Percentiles rank a stretch among this genome's conserved stretches.
Evolutionary conservation across 1,140 invertebrate genomes (phyloP).

Genomic region (Bombus balteatus): DNA sequence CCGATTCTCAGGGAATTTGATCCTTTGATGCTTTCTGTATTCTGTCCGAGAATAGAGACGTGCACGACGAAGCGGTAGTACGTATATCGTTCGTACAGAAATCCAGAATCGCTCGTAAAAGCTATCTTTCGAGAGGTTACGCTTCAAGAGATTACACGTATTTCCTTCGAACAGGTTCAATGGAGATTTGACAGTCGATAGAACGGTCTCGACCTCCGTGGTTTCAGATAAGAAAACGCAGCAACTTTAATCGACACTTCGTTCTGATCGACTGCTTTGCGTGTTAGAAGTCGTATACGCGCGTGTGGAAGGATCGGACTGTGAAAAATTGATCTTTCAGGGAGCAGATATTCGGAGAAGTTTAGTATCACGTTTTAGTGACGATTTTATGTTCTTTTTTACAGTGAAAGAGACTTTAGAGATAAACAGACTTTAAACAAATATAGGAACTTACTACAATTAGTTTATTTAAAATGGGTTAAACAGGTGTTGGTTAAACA

Average conservation of each 20-base stretch:
- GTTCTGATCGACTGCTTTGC: neutral
- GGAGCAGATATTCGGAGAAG: too few species aligned
- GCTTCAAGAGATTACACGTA: constrained; percentile 33
- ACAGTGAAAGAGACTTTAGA: too few species aligned
- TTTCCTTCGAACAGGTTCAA: constrained; percentile 21
- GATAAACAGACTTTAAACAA: too few species aligned
- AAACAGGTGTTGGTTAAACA: too few species aligned
- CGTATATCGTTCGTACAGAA: constrained; percentile 28
- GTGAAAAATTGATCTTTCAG: neutral
- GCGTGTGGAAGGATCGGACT: too few species aligned
- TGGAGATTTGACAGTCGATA: constrained; percentile 36
- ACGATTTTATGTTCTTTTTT: too few species aligned
- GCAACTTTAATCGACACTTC: neutral
- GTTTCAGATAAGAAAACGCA: neutral
- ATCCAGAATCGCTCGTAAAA: constrained; percentile 25
- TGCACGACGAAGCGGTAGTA: neutral
- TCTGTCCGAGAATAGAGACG: constrained; percentile 7
- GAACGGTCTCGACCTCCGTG: neutral
- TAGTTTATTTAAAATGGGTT: too few species aligned
- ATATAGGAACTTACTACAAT: too few species aligned
- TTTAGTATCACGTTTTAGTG: too few species aligned
- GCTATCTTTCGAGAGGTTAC: constrained; percentile 26
- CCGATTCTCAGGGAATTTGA: constrained; percentile 13
- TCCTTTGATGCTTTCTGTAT: constrained; percentile 44
- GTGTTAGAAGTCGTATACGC: neutral